phyloP scores from a whole-genome alignment of 2,888 invertebrate genomes.

The Physocephala rufipes region DNA sequence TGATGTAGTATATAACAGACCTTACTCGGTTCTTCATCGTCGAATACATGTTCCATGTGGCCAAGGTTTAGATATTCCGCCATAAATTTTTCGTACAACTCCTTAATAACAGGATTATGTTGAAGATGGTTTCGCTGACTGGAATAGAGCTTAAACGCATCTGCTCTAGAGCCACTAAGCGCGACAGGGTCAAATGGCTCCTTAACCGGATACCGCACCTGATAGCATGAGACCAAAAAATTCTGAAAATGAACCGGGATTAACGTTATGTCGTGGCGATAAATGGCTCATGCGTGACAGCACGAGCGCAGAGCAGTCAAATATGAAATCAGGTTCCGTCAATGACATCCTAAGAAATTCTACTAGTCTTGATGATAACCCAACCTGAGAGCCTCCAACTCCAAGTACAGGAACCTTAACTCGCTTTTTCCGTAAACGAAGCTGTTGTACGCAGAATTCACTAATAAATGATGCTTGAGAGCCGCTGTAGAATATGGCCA shows the following conservation, averaged over 20 bases:
- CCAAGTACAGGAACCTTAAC: slow-evolving; percentile 32
- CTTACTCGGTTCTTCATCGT: slow-evolving; percentile 15
- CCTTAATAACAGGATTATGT: slow-evolving; percentile 32
- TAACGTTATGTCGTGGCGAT: slow-evolving; percentile 18
- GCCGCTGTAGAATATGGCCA: slow-evolving; percentile 25
- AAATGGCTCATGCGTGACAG: no score
- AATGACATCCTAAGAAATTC: slow-evolving; percentile 35
- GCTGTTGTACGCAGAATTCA: slow-evolving; percentile 40
- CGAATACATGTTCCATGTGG: slow-evolving; percentile 34
- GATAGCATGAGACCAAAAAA: slow-evolving; percentile 35
- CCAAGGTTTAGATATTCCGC: slow-evolving; percentile 32
- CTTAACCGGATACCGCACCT: slow-evolving; percentile 38
- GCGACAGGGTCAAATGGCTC: slow-evolving; percentile 26
- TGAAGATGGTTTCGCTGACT: slow-evolving; percentile 37
- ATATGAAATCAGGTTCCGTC: slow-evolving; percentile 37
- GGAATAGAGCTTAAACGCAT: slow-evolving; percentile 34
- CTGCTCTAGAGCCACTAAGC: slow-evolving; percentile 32
- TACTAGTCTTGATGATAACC: slow-evolving; percentile 36
- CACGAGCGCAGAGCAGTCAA: no score
- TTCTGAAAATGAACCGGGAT: slow-evolving; percentile 26
- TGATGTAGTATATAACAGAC: slow-evolving; percentile 36
- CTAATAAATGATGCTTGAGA: slow-evolving; percentile 40
- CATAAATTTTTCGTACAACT: slow-evolving; percentile 39
- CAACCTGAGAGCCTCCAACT: slow-evolving; percentile 32
- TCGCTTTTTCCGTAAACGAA: slow-evolving; percentile 33